A percentile compares a stretch with the other conserved stretches of the same genome.
These are phyloP conservation scores for Allophyes oxyacanthae DNA, from an alignment of 2,888 invertebrate species.

Conservation along the genomic window DNA sequence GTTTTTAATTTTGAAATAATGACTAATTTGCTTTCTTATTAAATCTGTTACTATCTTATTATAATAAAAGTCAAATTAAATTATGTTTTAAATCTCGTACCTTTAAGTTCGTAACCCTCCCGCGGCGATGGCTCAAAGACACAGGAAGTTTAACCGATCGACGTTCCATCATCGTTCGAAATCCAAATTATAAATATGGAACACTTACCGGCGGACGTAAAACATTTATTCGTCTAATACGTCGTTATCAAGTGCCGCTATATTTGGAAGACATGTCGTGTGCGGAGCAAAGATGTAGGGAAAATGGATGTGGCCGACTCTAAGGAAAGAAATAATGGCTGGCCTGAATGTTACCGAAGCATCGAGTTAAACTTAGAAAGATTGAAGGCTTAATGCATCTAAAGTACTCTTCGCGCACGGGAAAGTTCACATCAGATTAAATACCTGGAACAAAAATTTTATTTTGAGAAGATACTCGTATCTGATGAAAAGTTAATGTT, in stretches of 20 bases:
- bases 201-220: constrained; percentile 81
- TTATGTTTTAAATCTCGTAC: neutral
- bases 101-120: constrained; percentile 8
- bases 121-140: constrained; percentile 27
- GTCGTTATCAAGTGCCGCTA: constrained; percentile 85
- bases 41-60: too few species aligned
- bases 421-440: too few species aligned
- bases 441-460: too few species aligned
- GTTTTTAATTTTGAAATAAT: too few species aligned
- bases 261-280: constrained; percentile 82
- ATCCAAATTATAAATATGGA: constrained; percentile 77
- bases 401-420: too few species aligned
- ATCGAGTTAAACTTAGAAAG: too few species aligned
- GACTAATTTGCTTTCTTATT: too few species aligned
- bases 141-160: constrained; percentile 53
- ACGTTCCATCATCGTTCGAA: constrained; percentile 62
- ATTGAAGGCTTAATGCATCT: too few species aligned
- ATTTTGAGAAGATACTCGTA: too few species aligned
- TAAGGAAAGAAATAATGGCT: too few species aligned
- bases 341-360: too few species aligned
- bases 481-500: too few species aligned
- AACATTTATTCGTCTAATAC: constrained; percentile 82
- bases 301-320: constrained; percentile 57
- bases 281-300: constrained; percentile 49
- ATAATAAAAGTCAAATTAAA: neutral